Conservation (phyloP, 2,797 vertebrate genomes). For the Harpagifer antarcticus region DNA sequence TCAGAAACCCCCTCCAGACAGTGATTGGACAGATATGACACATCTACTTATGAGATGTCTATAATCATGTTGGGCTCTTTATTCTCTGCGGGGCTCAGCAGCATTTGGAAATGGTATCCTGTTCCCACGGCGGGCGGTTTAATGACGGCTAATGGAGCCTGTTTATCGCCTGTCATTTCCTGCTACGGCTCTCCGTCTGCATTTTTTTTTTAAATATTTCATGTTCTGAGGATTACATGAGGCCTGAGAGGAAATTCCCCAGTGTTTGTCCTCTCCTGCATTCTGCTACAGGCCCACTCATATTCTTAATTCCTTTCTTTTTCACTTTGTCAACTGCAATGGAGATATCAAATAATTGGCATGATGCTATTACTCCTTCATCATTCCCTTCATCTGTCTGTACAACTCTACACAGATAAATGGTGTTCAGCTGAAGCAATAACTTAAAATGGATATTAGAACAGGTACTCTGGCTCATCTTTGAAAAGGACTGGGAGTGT, state of each 20-base stretch:
- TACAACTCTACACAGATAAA: constrained; percentile 12
- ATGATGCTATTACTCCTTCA: constrained; percentile 22
- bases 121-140: constrained; percentile 62
- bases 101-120: constrained; percentile 60
- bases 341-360: constrained; percentile 13
- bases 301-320: constrained; percentile 14
- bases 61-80: constrained; percentile 57
- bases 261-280: constrained; percentile 23
- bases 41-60: constrained; percentile 65
- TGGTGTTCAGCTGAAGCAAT: constrained; percentile 22
- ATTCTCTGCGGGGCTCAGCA: constrained; percentile 35
- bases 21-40: constrained; percentile 64
- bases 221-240: constrained; percentile 36
- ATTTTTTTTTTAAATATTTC: constrained; percentile 16
- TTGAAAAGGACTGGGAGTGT: background rate
- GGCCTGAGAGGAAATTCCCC: constrained; percentile 41
- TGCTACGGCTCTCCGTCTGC: constrained; percentile 40
- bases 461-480: background rate
- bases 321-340: constrained; percentile 11
- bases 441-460: background rate
- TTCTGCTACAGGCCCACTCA: constrained; percentile 1
- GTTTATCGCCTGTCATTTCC: constrained; percentile 80
- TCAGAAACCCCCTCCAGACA: constrained; percentile 47
- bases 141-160: constrained; percentile 77
- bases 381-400: background rate